Evolutionary conservation across 2,113 vertebrate species (phyloP).

Genomic region (Centropus bengalensis): DNA sequence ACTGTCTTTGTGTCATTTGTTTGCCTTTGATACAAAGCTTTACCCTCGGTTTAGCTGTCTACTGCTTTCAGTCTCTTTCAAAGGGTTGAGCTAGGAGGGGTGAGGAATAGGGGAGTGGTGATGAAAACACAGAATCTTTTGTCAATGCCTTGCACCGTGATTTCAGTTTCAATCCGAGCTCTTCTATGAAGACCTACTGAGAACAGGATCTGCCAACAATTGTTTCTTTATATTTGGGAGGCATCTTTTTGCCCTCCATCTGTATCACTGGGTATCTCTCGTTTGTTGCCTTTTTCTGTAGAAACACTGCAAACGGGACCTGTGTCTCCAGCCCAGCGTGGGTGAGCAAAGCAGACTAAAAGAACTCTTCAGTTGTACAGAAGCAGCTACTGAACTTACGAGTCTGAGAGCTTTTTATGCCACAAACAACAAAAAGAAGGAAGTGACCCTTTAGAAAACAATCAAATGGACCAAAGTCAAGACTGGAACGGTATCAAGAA

Average conservation of each 20-base stretch:
- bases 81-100: not conserved
- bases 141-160: not conserved
- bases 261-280: not conserved
- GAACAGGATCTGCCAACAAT: not conserved
- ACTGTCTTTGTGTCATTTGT: not conserved
- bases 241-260: not conserved
- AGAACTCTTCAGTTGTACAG: not conserved
- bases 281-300: not conserved
- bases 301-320: not conserved
- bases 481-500: not conserved
- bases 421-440: not conserved
- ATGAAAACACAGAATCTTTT: not conserved
- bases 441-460: not conserved
- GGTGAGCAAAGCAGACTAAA: not conserved
- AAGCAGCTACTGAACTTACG: fast-evolving
- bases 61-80: not conserved
- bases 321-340: not conserved
- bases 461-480: not conserved
- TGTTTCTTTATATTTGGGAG: not conserved
- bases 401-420: not conserved
- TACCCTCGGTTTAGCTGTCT: not conserved
- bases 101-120: fast-evolving
- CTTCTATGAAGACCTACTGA: not conserved
- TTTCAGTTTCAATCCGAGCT: not conserved
- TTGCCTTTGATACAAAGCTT: not conserved